phyloP scores from a whole-genome alignment of 2,113 vertebrate species.

The Nanorana parkeri region DNA sequence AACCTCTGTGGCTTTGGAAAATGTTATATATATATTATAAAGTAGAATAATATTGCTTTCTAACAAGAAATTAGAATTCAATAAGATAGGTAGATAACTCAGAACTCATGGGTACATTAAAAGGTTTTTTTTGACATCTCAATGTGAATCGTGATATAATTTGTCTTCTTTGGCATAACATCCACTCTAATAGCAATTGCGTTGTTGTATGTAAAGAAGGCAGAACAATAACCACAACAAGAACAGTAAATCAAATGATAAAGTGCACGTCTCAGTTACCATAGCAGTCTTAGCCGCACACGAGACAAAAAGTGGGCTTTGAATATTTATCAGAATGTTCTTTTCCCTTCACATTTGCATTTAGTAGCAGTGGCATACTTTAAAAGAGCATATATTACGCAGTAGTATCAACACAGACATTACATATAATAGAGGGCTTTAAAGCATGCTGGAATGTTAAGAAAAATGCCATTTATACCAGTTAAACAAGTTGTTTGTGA shows the following conservation, averaged over 20 bases:
- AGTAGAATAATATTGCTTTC: no score
- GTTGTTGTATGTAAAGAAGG: slow-evolving; percentile 12
- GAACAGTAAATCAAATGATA: slow-evolving; percentile 36
- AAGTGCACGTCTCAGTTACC: slow-evolving; percentile 37
- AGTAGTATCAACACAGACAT: background rate
- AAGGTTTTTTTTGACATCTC: background rate
- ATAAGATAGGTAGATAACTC: background rate
- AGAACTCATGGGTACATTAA: background rate
- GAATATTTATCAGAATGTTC: slow-evolving; percentile 35
- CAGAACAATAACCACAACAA: slow-evolving; percentile 15
- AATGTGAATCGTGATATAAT: slow-evolving; percentile 8
- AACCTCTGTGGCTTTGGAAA: no score
- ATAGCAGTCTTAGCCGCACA: slow-evolving; percentile 19
- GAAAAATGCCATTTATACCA: background rate
- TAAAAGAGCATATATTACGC: background rate
- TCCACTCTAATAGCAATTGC: background rate
- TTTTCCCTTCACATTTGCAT: slow-evolving; percentile 1
- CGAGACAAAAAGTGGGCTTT: slow-evolving; percentile 23
- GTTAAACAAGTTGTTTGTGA: background rate
- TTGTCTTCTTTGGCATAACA: background rate
- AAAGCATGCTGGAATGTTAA: no score
- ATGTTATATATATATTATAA: no score
- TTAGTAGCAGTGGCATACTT: background rate
- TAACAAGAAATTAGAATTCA: background rate
- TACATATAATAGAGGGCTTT: background rate